A percentile compares a stretch with the other conserved stretches of the same genome.
Conservation (phyloP, 2,888 invertebrate species). For the Hofmannophila pseudospretella region DNA sequence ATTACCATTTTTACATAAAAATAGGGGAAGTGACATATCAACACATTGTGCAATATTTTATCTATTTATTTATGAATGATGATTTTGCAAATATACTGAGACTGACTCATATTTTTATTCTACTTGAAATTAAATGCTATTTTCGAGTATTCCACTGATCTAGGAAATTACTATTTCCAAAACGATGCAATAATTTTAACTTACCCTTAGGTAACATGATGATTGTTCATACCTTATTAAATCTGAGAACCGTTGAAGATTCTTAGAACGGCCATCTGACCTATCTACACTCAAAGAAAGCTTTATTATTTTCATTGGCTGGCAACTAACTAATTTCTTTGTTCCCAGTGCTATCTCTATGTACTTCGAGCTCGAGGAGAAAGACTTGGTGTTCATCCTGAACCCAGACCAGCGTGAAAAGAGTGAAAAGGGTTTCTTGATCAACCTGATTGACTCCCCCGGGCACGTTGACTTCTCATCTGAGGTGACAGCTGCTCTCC, state of each 20-base stretch:
- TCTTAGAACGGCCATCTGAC: slow-evolving; percentile 79
- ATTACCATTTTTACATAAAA: background rate
- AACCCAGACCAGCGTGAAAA: slow-evolving; percentile 94
- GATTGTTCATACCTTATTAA: slow-evolving; percentile 75
- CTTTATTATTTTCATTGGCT: background rate
- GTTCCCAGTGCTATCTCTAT: slow-evolving; percentile 95
- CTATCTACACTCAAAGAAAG: background rate
- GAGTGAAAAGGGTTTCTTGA: slow-evolving; percentile 96
- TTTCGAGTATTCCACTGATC: no score
- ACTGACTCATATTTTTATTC: no score
- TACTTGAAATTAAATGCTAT: no score
- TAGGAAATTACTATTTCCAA: no score
- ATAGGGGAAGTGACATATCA: background rate
- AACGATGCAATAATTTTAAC: no score
- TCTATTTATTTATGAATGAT: background rate
- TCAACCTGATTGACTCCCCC: slow-evolving; percentile 99
- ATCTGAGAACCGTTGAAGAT: slow-evolving; percentile 64
- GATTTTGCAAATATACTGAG: background rate
- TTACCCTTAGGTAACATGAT: no score
- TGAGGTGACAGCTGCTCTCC: slow-evolving; percentile 99
- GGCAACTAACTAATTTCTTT: slow-evolving; percentile 6
- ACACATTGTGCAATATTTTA: background rate
- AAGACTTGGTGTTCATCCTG: slow-evolving; percentile 96
- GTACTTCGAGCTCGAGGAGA: slow-evolving; percentile 97
- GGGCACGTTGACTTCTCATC: slow-evolving; percentile 99